These are phyloP conservation scores for Dicerorhinus sumatrensis DNA, from an alignment of 2,113 vertebrate genomes.

Conservation along the genomic window DNA sequence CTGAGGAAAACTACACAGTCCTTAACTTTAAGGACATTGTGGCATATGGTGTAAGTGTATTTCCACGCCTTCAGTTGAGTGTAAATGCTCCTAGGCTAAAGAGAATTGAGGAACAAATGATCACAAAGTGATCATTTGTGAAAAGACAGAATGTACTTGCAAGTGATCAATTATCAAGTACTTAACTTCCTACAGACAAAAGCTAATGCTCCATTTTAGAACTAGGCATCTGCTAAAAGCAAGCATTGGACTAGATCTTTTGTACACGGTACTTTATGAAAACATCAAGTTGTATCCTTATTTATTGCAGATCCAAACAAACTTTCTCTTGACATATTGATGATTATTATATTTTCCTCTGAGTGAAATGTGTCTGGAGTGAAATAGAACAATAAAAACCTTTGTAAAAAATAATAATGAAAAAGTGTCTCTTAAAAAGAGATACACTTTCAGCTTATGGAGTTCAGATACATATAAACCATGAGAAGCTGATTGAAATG, in stretches of 20 bases:
- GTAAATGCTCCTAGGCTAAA: not conserved
- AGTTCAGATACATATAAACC: not conserved
- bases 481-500: not conserved
- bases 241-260: not conserved
- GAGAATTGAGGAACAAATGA: not conserved
- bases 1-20: not conserved
- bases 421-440: constrained; percentile 42
- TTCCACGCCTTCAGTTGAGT: not conserved
- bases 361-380: constrained; percentile 40
- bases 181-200: constrained; percentile 28
- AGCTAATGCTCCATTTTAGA: constrained; percentile 29
- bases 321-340: not conserved
- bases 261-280: not conserved
- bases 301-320: constrained; percentile 17
- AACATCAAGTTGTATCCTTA: constrained; percentile 45
- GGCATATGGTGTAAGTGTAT: not conserved
- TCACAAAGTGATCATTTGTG: not conserved
- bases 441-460: not conserved
- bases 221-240: constrained; percentile 15
- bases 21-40: not conserved
- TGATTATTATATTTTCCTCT: constrained; percentile 17
- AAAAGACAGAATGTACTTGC: not conserved
- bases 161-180: not conserved
- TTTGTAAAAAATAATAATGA: constrained; percentile 53
- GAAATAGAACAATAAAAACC: constrained; percentile 21